A percentile compares a stretch with the other conserved stretches of the same genome.
phyloP scores from a whole-genome alignment of 2,797 vertebrate species.

The Sebastes hubbsi region DNA sequence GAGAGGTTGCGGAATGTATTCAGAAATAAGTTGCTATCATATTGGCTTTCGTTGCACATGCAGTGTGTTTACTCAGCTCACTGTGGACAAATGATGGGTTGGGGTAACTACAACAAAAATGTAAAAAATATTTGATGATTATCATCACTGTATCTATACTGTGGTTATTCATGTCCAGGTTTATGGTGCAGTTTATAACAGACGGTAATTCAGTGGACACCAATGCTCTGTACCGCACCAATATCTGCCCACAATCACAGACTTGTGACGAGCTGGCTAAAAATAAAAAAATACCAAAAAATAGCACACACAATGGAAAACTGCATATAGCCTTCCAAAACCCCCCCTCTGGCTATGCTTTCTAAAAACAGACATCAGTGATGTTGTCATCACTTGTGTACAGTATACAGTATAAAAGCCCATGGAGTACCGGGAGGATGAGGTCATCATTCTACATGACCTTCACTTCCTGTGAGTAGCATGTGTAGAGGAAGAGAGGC shows the following conservation, averaged over 20 bases:
- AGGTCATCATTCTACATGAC: conserved; percentile 64
- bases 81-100: neutral
- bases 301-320: conserved; percentile 40
- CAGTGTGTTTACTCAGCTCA: neutral
- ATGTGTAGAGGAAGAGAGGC: conserved; percentile 70
- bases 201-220: neutral
- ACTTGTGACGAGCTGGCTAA: neutral
- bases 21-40: neutral
- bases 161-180: neutral
- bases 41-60: neutral
- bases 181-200: neutral
- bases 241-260: neutral
- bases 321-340: conserved; percentile 3
- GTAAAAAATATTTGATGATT: neutral
- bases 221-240: neutral
- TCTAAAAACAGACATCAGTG: conserved; percentile 30
- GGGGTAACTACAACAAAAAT: neutral
- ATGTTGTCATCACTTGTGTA: conserved; percentile 13
- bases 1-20: neutral
- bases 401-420: conserved; percentile 27
- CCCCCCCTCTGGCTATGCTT: neutral
- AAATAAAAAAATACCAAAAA: conserved; percentile 14
- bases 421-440: conserved; percentile 16
- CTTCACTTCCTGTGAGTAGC: conserved; percentile 61
- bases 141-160: neutral